Conservation (phyloP, 1,140 invertebrate genomes). For the Calliphora vicina region DNA sequence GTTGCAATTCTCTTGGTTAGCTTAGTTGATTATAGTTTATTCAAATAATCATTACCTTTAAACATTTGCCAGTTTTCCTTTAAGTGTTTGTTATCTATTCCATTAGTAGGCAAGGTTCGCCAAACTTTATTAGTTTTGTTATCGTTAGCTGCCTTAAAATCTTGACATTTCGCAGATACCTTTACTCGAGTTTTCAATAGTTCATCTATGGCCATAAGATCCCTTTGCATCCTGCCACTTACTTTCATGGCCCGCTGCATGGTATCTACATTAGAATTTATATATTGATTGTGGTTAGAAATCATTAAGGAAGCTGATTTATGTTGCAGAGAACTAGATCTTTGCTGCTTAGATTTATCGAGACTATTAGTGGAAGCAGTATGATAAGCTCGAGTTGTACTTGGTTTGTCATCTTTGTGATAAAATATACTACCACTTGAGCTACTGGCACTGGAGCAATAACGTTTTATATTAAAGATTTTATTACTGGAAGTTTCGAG, state of each 20-base stretch:
- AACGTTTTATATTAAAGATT: conserved; percentile 34
- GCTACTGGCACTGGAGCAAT: conserved; percentile 35
- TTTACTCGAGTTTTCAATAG: not conserved
- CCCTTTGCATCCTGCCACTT: conserved; percentile 7
- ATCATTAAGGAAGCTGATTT: not conserved
- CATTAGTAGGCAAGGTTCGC: too few relatives aligned
- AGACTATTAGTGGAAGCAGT: not conserved
- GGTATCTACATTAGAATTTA: not conserved
- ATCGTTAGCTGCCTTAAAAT: too few relatives aligned
- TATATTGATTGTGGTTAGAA: conserved; percentile 35
- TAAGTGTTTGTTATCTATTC: too few relatives aligned
- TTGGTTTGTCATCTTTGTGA: conserved; percentile 16
- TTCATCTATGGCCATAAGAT: conserved; percentile 31
- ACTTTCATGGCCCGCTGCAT: conserved; percentile 1
- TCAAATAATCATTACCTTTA: too few relatives aligned
- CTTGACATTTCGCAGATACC: too few relatives aligned
- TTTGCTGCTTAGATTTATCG: not conserved
- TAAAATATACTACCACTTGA: conserved; percentile 36
- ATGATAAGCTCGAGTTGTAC: not conserved
- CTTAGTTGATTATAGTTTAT: too few relatives aligned
- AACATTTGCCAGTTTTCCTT: too few relatives aligned
- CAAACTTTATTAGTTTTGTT: too few relatives aligned
- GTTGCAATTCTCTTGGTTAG: too few relatives aligned
- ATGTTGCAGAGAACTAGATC: not conserved
- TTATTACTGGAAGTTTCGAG: conserved; percentile 28